Evolutionary conservation across 2,113 vertebrate species (phyloP).

Genomic region (Chaetorhynchus papuensis): DNA sequence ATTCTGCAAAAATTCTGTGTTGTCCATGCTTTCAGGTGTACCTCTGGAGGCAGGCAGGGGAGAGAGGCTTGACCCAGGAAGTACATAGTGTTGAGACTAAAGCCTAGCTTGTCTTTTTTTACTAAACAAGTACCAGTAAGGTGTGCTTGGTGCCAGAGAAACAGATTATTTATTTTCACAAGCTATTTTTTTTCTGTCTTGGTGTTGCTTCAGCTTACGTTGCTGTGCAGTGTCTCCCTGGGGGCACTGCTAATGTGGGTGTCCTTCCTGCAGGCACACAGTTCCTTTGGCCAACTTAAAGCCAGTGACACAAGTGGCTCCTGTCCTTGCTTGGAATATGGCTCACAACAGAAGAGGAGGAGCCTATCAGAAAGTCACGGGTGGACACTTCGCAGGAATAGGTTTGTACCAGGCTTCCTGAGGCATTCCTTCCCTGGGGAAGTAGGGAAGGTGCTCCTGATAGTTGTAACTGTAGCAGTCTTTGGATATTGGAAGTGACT

Average conservation of each 20-base stretch:
- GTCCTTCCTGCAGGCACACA: conserved; percentile 78
- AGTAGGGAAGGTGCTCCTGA: fast-evolving
- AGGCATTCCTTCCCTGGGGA: neutral
- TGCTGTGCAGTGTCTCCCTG: neutral
- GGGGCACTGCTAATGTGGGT: neutral
- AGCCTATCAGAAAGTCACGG: conserved; percentile 70
- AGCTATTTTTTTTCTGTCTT: neutral
- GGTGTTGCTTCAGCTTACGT: neutral
- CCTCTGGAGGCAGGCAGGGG: neutral
- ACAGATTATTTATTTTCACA: neutral
- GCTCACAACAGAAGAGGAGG: conserved; percentile 77
- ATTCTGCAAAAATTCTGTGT: neutral
- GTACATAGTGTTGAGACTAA: neutral
- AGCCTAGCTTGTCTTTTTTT: neutral
- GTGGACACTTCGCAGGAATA: conserved; percentile 73
- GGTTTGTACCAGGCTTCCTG: conserved; percentile 71
- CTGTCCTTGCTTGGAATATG: conserved; percentile 85
- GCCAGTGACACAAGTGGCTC: conserved; percentile 82
- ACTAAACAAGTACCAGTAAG: neutral
- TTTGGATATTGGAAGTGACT: neutral
- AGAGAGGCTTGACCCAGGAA: neutral
- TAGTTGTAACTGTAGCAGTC: neutral
- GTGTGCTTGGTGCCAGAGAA: neutral
- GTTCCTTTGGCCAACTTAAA: conserved; percentile 88
- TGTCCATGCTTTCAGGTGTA: neutral